Evolutionary conservation across 2,797 vertebrate species (phyloP).

Genomic region (Sebastes trivittatus): DNA sequence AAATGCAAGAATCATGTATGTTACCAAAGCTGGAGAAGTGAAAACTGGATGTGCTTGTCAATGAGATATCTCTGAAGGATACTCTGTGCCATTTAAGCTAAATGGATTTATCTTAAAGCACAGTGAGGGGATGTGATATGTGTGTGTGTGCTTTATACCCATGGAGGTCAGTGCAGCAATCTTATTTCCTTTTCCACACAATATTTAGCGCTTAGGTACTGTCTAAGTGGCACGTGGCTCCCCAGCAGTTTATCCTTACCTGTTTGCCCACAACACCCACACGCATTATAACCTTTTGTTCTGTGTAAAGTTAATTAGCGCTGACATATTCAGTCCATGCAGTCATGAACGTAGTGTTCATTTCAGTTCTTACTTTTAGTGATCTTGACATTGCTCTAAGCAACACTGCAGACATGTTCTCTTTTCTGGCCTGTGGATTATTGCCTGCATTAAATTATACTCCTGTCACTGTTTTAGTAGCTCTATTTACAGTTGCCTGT

Average conservation of each 20-base stretch:
- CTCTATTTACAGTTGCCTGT: slow-evolving; percentile 20
- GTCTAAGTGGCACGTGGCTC: slow-evolving; percentile 8
- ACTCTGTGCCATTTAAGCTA: background rate
- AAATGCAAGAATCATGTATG: background rate
- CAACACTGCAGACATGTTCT: slow-evolving; percentile 31
- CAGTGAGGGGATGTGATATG: background rate
- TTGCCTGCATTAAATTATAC: slow-evolving; percentile 46
- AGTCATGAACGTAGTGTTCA: slow-evolving; percentile 43
- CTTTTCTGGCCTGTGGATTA: slow-evolving; percentile 36
- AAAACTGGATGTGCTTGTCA: background rate
- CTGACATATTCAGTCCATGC: slow-evolving; percentile 67
- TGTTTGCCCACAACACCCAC: slow-evolving; percentile 39
- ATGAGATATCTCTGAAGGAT: slow-evolving; percentile 5
- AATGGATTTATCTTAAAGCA: background rate
- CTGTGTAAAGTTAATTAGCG: slow-evolving; percentile 54
- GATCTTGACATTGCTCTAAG: slow-evolving; percentile 63
- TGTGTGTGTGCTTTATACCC: background rate
- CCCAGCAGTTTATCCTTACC: slow-evolving; percentile 37
- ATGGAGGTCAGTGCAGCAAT: background rate
- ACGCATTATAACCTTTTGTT: slow-evolving; percentile 42
- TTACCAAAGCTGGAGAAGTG: background rate
- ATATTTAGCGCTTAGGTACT: background rate
- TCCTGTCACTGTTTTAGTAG: slow-evolving; percentile 25
- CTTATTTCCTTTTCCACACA: background rate
- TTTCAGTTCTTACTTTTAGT: slow-evolving; percentile 59